A percentile compares a stretch with the other conserved stretches of the same genome.
Evolutionary conservation across 2,888 invertebrate species (phyloP).

Genomic region (Acleris laterana): DNA sequence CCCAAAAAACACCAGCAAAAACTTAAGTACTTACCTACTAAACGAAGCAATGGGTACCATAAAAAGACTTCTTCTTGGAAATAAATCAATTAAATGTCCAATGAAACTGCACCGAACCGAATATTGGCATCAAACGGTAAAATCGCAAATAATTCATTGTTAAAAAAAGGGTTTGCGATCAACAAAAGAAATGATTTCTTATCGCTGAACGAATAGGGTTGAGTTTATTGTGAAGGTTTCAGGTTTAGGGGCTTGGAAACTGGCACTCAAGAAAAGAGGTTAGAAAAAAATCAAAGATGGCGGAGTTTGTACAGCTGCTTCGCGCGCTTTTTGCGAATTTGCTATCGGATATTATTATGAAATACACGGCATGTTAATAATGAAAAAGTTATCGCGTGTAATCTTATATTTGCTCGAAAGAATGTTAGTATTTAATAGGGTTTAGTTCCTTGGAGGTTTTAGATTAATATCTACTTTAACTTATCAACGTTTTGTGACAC

Average conservation of each 20-base stretch:
- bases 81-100: constrained; percentile 34
- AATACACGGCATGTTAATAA: constrained; percentile 17
- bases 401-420: constrained; percentile 23
- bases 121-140: constrained; percentile 33
- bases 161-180: constrained; percentile 29
- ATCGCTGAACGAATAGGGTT: constrained; percentile 42
- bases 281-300: constrained; percentile 54
- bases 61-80: constrained; percentile 35
- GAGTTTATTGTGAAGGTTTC: constrained; percentile 45
- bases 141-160: constrained; percentile 37
- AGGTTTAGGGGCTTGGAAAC: constrained; percentile 57
- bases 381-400: constrained; percentile 26
- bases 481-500: too few relatives aligned
- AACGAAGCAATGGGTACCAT: constrained; percentile 30
- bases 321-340: constrained; percentile 53
- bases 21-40: neutral
- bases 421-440: constrained; percentile 19
- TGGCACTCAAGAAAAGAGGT: constrained; percentile 58
- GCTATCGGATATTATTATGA: constrained; percentile 43
- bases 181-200: constrained; percentile 3
- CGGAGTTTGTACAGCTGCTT: constrained; percentile 67
- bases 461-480: too few relatives aligned
- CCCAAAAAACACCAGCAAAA: constrained; percentile 25
- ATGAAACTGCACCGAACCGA: constrained; percentile 36
- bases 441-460: constrained; percentile 7